phyloP scores from a whole-genome alignment of 2,797 vertebrate genomes.

The Malacoraja senta region DNA sequence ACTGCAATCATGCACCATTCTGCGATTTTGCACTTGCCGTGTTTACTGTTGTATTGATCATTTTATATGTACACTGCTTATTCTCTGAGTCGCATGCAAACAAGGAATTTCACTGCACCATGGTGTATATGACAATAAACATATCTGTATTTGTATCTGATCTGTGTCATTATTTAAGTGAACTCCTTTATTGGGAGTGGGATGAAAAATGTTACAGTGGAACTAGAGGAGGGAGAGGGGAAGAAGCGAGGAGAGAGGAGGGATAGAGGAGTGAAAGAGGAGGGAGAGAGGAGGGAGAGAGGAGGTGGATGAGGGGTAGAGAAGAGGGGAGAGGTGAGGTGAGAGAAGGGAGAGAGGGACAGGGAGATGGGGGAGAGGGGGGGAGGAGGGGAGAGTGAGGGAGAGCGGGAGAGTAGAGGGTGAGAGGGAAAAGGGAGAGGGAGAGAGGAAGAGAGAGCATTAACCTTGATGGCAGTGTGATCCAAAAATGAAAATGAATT shows the following conservation, averaged over 20 bases:
- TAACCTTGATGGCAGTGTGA: slow-evolving; percentile 8
- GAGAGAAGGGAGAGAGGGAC: too few species aligned
- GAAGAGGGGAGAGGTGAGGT: too few species aligned
- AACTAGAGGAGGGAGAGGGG: not conserved
- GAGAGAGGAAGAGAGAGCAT: not conserved
- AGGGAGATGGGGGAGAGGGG: not conserved
- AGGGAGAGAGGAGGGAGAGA: not conserved
- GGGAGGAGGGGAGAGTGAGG: not conserved
- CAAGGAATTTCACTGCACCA: too few species aligned
- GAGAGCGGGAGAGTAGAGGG: not conserved
- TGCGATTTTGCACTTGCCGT: too few species aligned
- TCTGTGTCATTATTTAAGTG: too few species aligned
- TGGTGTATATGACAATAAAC: too few species aligned
- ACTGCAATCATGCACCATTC: too few species aligned
- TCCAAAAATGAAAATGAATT: not conserved
- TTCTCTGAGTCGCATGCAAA: too few species aligned
- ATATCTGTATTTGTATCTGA: too few species aligned
- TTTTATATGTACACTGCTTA: too few species aligned
- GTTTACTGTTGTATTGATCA: too few species aligned
- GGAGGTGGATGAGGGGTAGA: not conserved
- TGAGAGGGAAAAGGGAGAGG: not conserved
- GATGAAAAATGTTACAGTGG: slow-evolving; percentile 5
- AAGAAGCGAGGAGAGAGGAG: not conserved
- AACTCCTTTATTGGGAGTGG: not conserved
- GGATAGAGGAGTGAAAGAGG: not conserved